Evolutionary conservation across 1,140 invertebrate genomes (phyloP).

Genomic region (Drosophila teissieri): DNA sequence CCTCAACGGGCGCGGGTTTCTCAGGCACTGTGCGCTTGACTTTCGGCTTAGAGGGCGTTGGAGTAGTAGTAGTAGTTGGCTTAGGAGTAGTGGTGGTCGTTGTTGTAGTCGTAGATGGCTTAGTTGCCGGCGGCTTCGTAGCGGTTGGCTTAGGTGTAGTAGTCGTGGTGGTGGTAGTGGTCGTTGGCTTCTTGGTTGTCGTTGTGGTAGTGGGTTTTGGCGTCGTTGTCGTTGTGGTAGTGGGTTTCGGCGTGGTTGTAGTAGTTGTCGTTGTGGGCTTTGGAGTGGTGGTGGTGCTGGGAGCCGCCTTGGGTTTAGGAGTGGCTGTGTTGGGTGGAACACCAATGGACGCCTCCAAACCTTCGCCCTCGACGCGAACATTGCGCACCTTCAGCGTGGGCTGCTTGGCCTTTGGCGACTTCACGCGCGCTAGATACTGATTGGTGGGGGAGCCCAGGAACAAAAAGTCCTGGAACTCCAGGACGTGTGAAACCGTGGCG

Average conservation of each 20-base stretch:
- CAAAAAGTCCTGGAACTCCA: conserved; percentile 86
- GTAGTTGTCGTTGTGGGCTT: conserved; percentile 43
- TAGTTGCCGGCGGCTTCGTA: conserved; percentile 83
- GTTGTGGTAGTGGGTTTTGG: conserved; percentile 28
- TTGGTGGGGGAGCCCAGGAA: conserved; percentile 89
- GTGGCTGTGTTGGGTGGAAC: conserved; percentile 49
- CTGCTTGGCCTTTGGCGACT: conserved; percentile 85
- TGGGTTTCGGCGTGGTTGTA: conserved; percentile 19
- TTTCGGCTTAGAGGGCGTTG: conserved; percentile 60
- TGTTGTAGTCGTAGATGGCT: conserved; percentile 52
- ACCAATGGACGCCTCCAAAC: conserved; percentile 68
- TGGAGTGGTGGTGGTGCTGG: conserved; percentile 36
- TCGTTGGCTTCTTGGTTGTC: conserved; percentile 36
- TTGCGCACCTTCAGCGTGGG: conserved; percentile 82
- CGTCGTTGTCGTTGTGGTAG: conserved; percentile 26
- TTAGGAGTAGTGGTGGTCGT: conserved; percentile 51
- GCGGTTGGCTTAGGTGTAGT: conserved; percentile 31
- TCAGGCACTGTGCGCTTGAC: conserved; percentile 67
- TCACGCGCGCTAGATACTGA: conserved; percentile 87
- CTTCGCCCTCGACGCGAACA: conserved; percentile 76
- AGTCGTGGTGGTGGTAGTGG: conserved; percentile 28
- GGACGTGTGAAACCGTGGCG: conserved; percentile 86
- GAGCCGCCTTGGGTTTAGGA: conserved; percentile 41
- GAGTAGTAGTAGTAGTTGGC: conserved; percentile 53
- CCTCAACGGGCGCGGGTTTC: conserved; percentile 85